These are phyloP conservation scores for Griposia aprilina DNA, from an alignment of 2,888 invertebrate species.

Conservation along the genomic window DNA sequence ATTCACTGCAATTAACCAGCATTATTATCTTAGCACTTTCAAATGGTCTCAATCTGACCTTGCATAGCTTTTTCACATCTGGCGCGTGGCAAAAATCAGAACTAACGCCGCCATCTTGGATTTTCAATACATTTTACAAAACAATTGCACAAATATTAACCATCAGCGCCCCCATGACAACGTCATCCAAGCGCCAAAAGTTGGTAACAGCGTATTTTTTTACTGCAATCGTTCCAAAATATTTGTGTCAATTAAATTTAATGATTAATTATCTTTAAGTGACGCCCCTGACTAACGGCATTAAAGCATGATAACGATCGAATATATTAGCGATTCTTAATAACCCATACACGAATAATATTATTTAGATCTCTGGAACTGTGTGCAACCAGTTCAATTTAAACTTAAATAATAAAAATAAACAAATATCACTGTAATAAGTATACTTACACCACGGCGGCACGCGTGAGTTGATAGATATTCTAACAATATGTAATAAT, in stretches of 20 bases:
- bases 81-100: not conserved
- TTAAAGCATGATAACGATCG: slow-evolving; percentile 9
- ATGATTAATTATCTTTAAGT: not conserved
- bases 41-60: not conserved
- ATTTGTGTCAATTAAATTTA: not conserved
- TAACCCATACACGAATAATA: slow-evolving; percentile 5
- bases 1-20: not conserved
- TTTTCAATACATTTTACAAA: not conserved
- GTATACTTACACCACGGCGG: slow-evolving; percentile 59
- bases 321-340: slow-evolving; percentile 1
- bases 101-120: not conserved
- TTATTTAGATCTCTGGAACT: slow-evolving; percentile 20
- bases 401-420: slow-evolving; percentile 65
- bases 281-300: not conserved
- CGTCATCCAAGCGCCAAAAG: not conserved
- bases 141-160: not conserved
- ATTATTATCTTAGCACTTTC: not conserved
- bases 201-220: not conserved
- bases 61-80: not conserved
- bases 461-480: slow-evolving; percentile 54
- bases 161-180: not conserved
- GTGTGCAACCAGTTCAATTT: slow-evolving; percentile 29
- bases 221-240: not conserved
- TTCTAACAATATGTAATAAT: slow-evolving; percentile 26
- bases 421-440: slow-evolving; percentile 70